Conservation (phyloP, 2,888 invertebrate species). For the Andricus curvator region DNA sequence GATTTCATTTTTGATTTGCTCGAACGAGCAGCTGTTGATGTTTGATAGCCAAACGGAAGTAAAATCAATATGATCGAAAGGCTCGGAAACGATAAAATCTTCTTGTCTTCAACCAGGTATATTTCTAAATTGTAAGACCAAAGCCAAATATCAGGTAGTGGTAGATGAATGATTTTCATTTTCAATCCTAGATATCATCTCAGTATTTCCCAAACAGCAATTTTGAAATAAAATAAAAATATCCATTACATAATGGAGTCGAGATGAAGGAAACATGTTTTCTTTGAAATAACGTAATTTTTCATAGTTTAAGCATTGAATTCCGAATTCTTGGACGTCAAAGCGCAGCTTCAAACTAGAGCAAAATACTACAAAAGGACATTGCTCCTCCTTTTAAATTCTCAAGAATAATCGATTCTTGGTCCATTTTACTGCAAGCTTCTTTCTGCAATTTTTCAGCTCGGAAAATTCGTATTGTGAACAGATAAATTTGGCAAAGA, state of each 20-base stretch:
- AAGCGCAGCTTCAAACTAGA: background rate
- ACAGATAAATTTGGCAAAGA: background rate
- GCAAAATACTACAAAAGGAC: slow-evolving; percentile 14
- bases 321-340: background rate
- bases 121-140: slow-evolving; percentile 57
- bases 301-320: background rate
- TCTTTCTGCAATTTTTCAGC: background rate
- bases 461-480: background rate
- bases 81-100: slow-evolving; percentile 18
- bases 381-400: slow-evolving; percentile 19
- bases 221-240: slow-evolving; percentile 2
- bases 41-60: slow-evolving; percentile 14
- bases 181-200: slow-evolving; percentile 46
- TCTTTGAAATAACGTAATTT: background rate
- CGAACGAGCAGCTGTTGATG: slow-evolving; percentile 15
- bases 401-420: background rate
- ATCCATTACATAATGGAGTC: no score
- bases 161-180: slow-evolving; percentile 43
- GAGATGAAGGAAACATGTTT: background rate
- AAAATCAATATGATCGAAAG: slow-evolving; percentile 39
- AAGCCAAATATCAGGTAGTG: slow-evolving; percentile 72
- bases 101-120: slow-evolving; percentile 59
- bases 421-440: background rate
- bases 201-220: slow-evolving; percentile 27
- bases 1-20: background rate